Percentiles rank a stretch among this genome's conserved stretches.
These are phyloP conservation scores for Salvelinus fontinalis DNA, from an alignment of 2,113 vertebrate species.

Conservation along the genomic window DNA sequence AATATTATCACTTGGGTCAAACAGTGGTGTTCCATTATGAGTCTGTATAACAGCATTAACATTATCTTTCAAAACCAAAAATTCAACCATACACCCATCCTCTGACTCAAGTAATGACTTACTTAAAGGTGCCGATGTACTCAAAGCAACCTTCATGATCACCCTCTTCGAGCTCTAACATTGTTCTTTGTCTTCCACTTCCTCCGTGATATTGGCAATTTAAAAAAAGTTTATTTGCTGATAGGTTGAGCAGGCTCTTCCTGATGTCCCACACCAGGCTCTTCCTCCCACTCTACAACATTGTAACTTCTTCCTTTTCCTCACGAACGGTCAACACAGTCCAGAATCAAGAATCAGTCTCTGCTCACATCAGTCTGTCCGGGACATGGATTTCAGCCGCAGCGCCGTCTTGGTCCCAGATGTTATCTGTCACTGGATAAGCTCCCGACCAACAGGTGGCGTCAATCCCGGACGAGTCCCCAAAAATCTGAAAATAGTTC, in stretches of 20 bases:
- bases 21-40: background rate
- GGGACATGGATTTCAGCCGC: no score
- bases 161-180: background rate
- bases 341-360: no score
- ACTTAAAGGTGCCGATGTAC: background rate
- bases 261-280: slow-evolving; percentile 9
- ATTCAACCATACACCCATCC: slow-evolving; percentile 6
- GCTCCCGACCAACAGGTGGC: no score
- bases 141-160: slow-evolving; percentile 1
- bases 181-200: background rate
- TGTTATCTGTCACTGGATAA: no score
- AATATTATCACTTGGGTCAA: no score
- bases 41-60: background rate
- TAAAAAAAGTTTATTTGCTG: background rate
- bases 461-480: no score
- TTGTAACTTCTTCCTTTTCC: no score
- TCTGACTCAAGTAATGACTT: background rate
- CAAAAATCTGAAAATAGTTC: no score
- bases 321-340: no score
- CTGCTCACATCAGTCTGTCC: no score
- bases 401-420: no score
- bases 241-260: slow-evolving; percentile 1
- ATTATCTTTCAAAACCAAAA: slow-evolving; percentile 1
- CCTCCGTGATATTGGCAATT: background rate
- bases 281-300: background rate